phyloP scores from a whole-genome alignment of 2,113 vertebrate genomes.

The Tetrao urogallus region DNA sequence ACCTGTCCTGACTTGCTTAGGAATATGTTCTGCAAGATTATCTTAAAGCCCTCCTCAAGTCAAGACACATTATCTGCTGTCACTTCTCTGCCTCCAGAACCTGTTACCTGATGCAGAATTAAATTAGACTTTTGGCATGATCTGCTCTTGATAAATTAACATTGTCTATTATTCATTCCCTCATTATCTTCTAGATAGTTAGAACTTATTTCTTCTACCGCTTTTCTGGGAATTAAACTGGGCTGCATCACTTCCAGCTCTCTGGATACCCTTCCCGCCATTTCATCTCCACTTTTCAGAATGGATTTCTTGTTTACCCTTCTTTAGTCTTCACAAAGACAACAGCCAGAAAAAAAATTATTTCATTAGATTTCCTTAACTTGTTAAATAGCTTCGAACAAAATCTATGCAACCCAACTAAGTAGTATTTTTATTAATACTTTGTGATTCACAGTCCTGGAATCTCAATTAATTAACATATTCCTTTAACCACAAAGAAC shows the following conservation, averaged over 20 bases:
- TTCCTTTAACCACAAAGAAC: not conserved
- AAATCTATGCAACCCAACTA: not conserved
- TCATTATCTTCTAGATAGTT: not conserved
- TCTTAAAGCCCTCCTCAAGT: not conserved
- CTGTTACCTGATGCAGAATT: not conserved
- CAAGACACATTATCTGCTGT: not conserved
- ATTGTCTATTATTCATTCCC: not conserved
- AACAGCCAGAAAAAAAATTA: not conserved
- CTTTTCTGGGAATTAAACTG: not conserved
- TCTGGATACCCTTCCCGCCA: not conserved
- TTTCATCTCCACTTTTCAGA: not conserved
- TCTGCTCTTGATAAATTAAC: constrained; percentile 9
- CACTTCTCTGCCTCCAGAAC: not conserved
- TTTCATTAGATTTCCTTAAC: not conserved
- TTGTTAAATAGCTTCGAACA: not conserved
- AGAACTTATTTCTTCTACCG: not conserved
- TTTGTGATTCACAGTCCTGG: not conserved
- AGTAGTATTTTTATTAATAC: not conserved
- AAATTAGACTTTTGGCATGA: not conserved
- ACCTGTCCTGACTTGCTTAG: not conserved
- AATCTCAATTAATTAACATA: not conserved
- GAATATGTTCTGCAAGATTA: not conserved
- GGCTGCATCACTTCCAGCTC: not conserved
- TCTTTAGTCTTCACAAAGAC: not conserved
- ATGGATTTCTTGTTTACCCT: not conserved